phyloP scores from a whole-genome alignment of 2,113 vertebrate genomes.

The Channa argus region DNA sequence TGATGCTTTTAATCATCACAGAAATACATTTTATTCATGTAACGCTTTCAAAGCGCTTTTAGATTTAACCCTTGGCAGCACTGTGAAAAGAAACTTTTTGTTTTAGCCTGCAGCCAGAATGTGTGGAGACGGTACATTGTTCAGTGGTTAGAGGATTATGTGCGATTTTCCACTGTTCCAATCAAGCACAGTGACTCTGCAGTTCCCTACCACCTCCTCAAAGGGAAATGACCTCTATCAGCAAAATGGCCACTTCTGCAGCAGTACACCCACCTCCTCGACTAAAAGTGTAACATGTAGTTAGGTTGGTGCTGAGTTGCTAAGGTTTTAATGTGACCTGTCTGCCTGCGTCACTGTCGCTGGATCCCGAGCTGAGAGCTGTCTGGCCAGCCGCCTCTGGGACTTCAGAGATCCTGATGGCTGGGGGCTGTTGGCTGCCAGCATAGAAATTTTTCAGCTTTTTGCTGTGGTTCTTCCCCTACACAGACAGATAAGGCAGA shows the following conservation, averaged over 20 bases:
- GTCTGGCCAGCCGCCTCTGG: constrained; percentile 84
- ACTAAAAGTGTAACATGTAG: constrained; percentile 28
- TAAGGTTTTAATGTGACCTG: constrained; percentile 84
- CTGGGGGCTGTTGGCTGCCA: constrained; percentile 92
- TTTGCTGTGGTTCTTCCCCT: constrained; percentile 99
- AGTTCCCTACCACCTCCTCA: constrained; percentile 39
- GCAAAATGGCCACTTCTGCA: constrained; percentile 32
- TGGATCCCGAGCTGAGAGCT: constrained; percentile 81
- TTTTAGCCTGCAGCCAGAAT: too few species aligned
- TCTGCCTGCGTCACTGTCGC: constrained; percentile 74
- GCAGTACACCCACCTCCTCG: constrained; percentile 26
- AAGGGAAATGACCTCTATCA: constrained; percentile 28
- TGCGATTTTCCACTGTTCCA: constrained; percentile 2
- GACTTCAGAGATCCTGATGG: constrained; percentile 88
- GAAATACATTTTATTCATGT: too few species aligned
- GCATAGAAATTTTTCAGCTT: constrained; percentile 97
- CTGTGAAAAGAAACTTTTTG: neutral
- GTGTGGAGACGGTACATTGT: neutral
- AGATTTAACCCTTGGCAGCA: neutral
- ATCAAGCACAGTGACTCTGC: constrained; percentile 31
- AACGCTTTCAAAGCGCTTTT: too few species aligned
- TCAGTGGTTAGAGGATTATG: neutral
- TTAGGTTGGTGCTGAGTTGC: constrained; percentile 11
- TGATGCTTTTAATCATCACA: too few species aligned
- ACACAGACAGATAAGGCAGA: constrained; percentile 45